Percentiles rank a stretch among this genome's conserved stretches.
Evolutionary conservation across 2,888 invertebrate genomes (phyloP).

Genomic region (Drosophila mulleri): DNA sequence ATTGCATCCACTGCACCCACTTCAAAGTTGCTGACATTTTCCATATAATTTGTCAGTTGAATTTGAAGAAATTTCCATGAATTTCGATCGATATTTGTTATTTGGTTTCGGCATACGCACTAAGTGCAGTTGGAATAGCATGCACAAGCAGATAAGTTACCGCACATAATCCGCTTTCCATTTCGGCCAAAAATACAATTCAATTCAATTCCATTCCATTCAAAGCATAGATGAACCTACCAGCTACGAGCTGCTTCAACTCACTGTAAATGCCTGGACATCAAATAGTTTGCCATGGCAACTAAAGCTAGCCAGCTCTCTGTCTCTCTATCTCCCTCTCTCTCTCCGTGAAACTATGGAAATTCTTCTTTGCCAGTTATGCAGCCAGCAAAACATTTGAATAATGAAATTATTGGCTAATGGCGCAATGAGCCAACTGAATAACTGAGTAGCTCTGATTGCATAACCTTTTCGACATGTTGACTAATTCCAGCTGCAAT

Average conservation of each 20-base stretch:
- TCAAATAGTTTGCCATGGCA: constrained; percentile 36
- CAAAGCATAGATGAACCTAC: background rate
- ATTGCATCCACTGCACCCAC: background rate
- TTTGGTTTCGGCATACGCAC: background rate
- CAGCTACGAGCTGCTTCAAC: constrained; percentile 1
- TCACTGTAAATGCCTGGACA: constrained; percentile 1
- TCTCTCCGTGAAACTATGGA: constrained; percentile 24
- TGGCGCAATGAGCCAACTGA: constrained; percentile 16
- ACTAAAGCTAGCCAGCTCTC: constrained; percentile 12
- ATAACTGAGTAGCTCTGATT: constrained; percentile 12
- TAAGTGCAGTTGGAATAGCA: background rate
- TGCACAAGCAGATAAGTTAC: constrained; percentile 8
- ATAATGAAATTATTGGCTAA: constrained; percentile 61
- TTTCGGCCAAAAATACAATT: background rate
- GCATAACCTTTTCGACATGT: background rate
- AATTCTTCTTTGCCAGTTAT: constrained; percentile 38
- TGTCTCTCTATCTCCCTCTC: background rate
- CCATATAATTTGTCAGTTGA: background rate
- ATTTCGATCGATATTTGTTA: constrained; percentile 1
- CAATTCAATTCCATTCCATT: constrained; percentile 5
- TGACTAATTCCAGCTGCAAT: constrained; percentile 11
- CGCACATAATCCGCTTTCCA: constrained; percentile 20
- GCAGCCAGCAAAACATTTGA: constrained; percentile 55
- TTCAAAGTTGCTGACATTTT: background rate
- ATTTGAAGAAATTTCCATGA: background rate